Evolutionary conservation across 2,113 vertebrate genomes (phyloP).

Genomic region (Candoia aspera): DNA sequence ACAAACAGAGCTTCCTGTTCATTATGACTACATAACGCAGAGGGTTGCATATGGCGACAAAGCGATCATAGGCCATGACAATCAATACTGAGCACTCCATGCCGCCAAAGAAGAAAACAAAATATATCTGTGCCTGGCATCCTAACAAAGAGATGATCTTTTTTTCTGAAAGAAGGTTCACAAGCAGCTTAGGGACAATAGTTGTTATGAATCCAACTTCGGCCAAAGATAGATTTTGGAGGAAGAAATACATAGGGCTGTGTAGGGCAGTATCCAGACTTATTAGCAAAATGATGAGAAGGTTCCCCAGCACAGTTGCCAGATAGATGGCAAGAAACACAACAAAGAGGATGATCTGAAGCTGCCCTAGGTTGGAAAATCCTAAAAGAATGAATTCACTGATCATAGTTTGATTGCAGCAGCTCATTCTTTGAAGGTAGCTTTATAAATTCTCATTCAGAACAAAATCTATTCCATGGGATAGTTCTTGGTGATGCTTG

Average conservation of each 20-base stretch:
- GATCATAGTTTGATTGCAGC: slow-evolving; percentile 53
- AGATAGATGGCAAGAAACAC: slow-evolving; percentile 57
- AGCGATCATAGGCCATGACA: slow-evolving; percentile 51
- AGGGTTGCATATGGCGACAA: slow-evolving; percentile 53
- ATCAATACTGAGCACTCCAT: slow-evolving; percentile 44
- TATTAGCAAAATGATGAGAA: slow-evolving; percentile 44
- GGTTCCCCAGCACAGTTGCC: background rate
- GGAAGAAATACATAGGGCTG: slow-evolving; percentile 39
- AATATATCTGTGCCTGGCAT: slow-evolving; percentile 46
- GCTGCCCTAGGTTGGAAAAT: slow-evolving; percentile 50
- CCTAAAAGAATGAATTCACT: slow-evolving; percentile 60
- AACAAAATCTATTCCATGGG: background rate
- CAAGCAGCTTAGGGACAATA: slow-evolving; percentile 50
- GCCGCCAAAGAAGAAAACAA: slow-evolving; percentile 49
- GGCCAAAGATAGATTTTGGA: slow-evolving; percentile 22
- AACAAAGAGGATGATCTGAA: slow-evolving; percentile 53
- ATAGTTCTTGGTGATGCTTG: background rate
- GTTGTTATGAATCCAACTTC: slow-evolving; percentile 41
- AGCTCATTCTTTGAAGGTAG: background rate
- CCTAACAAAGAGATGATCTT: slow-evolving; percentile 48
- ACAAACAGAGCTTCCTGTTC: slow-evolving; percentile 23
- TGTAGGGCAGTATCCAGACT: slow-evolving; percentile 19
- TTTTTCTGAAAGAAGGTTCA: slow-evolving; percentile 24
- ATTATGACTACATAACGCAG: slow-evolving; percentile 42
- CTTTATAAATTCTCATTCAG: background rate